phyloP scores from a whole-genome alignment of 1,140 invertebrate genomes.

The Coboldia fuscipes region DNA sequence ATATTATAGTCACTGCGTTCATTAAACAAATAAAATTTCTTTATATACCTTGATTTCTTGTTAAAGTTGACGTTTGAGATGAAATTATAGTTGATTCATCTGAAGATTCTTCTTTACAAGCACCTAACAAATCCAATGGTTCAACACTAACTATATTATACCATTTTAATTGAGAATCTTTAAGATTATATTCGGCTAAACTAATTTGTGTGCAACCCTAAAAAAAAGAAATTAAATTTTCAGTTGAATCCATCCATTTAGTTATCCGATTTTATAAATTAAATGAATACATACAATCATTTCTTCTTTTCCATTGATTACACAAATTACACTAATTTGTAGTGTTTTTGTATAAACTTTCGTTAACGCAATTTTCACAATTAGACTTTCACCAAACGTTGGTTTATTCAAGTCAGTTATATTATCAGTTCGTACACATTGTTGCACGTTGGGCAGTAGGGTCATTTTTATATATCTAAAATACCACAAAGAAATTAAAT shows the following conservation, averaged over 20 bases:
- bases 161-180: constrained; percentile 66
- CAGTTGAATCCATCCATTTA: background rate
- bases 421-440: constrained; percentile 44
- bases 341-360: constrained; percentile 68
- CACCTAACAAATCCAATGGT: constrained; percentile 20
- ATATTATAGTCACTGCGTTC: too few relatives aligned
- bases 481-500: constrained; percentile 10
- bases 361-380: constrained; percentile 45
- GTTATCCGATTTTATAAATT: background rate
- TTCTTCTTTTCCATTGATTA: constrained; percentile 42
- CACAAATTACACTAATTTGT: constrained; percentile 68
- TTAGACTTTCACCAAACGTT: constrained; percentile 60
- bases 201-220: constrained; percentile 91
- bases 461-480: constrained; percentile 59
- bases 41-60: constrained; percentile 62
- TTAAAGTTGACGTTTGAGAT: constrained; percentile 85
- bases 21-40: constrained; percentile 1
- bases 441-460: constrained; percentile 42
- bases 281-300: constrained; percentile 45
- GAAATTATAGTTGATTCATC: constrained; percentile 94
- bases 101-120: constrained; percentile 67
- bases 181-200: constrained; percentile 78
- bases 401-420: constrained; percentile 52
- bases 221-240: constrained; percentile 10
- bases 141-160: constrained; percentile 73